A percentile compares a stretch with the other conserved stretches of the same genome.
phyloP scores from a whole-genome alignment of 2,113 vertebrate genomes.

The Hippocampus comes region DNA sequence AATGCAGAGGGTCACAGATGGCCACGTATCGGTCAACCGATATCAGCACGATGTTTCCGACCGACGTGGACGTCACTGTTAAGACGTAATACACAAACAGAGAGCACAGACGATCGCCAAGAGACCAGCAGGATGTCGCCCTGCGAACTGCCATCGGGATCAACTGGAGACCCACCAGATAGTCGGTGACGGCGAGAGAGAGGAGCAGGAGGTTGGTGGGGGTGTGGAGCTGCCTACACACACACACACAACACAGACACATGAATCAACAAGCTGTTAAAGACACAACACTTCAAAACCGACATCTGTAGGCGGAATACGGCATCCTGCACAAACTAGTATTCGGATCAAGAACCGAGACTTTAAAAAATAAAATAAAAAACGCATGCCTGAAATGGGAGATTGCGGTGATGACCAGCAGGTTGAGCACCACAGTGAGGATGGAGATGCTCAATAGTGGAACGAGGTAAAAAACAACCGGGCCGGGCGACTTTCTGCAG shows the following conservation, averaged over 20 bases:
- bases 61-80: slow-evolving; percentile 34
- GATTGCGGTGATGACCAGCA: slow-evolving; percentile 53
- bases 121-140: slow-evolving; percentile 59
- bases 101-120: slow-evolving; percentile 52
- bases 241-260: not conserved
- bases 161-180: slow-evolving; percentile 65
- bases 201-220: slow-evolving; percentile 67
- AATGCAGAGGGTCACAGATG: not conserved
- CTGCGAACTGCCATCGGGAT: slow-evolving; percentile 75
- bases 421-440: not conserved
- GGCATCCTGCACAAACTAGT: not conserved
- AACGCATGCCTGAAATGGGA: slow-evolving; percentile 53
- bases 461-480: not conserved
- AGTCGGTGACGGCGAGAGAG: slow-evolving; percentile 66
- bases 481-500: not conserved
- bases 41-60: not conserved
- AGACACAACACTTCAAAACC: not conserved
- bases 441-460: not conserved
- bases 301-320: not conserved
- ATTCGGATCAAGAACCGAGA: too few species aligned
- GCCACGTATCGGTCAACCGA: not conserved
- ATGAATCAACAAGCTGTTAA: not conserved
- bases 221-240: slow-evolving; percentile 58
- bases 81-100: slow-evolving; percentile 32
- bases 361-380: not conserved